Percentiles rank a stretch among this genome's conserved stretches.
phyloP scores from a whole-genome alignment of 2,888 invertebrate species.

The Toxonevra muliebris region DNA sequence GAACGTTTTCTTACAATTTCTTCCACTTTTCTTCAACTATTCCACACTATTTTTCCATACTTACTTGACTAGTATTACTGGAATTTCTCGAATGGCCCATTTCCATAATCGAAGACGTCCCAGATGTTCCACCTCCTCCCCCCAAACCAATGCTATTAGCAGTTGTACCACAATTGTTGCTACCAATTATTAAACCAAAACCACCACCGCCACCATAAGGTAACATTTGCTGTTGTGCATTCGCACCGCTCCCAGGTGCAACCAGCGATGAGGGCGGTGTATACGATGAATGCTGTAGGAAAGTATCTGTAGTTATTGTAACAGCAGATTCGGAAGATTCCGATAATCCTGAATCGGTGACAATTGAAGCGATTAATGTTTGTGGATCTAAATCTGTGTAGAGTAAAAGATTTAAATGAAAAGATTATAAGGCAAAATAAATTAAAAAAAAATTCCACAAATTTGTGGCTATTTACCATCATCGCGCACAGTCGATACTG shows the following conservation, averaged over 20 bases:
- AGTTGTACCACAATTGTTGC: conserved; percentile 59
- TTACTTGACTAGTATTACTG: conserved; percentile 79
- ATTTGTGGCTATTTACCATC: conserved; percentile 68
- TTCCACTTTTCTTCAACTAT: not conserved
- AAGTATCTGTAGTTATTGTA: conserved; percentile 53
- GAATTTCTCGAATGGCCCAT: conserved; percentile 77
- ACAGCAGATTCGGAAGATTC: conserved; percentile 63
- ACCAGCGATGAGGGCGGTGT: conserved; percentile 47
- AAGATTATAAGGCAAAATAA: not conserved
- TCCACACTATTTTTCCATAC: conserved; percentile 44
- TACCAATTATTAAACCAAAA: conserved; percentile 51
- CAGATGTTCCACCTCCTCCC: conserved; percentile 43
- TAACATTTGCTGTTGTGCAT: conserved; percentile 55
- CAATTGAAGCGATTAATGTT: conserved; percentile 59
- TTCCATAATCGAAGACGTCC: conserved; percentile 59
- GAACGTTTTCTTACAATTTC: too few relatives aligned
- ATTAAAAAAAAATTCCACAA: not conserved
- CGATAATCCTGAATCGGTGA: conserved; percentile 64
- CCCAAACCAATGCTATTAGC: conserved; percentile 39
- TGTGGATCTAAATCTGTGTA: conserved; percentile 43
- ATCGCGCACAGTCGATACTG: conserved; percentile 63
- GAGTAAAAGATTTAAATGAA: conserved; percentile 22
- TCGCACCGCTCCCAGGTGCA: conserved; percentile 42
- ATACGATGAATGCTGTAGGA: conserved; percentile 17
- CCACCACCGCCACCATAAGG: conserved; percentile 48